These are phyloP conservation scores for Notodonta dromedarius DNA, from an alignment of 2,888 invertebrate species.

Conservation along the genomic window DNA sequence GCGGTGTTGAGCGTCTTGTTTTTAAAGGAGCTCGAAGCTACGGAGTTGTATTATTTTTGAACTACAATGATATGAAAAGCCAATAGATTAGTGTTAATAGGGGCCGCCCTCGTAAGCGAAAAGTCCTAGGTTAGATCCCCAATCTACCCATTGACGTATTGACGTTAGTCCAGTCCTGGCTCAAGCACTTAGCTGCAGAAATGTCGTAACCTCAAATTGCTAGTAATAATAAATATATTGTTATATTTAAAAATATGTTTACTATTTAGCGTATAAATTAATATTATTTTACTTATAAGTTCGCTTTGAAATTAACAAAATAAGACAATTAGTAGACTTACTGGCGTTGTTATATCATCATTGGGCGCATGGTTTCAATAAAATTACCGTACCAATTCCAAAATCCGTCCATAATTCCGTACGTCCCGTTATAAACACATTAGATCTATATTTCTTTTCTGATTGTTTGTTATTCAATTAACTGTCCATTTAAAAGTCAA, in stretches of 20 bases:
- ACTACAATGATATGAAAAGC: background rate
- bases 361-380: conserved; percentile 22
- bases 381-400: conserved; percentile 23
- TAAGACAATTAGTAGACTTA: background rate
- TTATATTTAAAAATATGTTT: no score
- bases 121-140: no score
- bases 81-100: background rate
- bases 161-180: no score
- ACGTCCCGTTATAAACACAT: background rate
- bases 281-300: background rate
- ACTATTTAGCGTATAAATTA: background rate
- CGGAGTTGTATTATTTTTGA: background rate
- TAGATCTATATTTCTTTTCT: conserved; percentile 11
- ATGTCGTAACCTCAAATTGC: no score
- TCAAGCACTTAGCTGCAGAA: no score
- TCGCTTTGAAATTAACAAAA: background rate
- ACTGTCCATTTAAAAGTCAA: conserved; percentile 4
- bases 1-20: conserved; percentile 16
- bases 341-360: background rate
- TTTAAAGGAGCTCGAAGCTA: conserved; percentile 21
- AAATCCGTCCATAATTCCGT: background rate
- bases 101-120: no score
- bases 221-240: no score
- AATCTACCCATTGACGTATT: no score
- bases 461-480: conserved; percentile 17